A percentile compares a stretch with the other conserved stretches of the same genome.
Evolutionary conservation across 2,797 vertebrate genomes (phyloP).

Genomic region (Atherinosoma microstoma): DNA sequence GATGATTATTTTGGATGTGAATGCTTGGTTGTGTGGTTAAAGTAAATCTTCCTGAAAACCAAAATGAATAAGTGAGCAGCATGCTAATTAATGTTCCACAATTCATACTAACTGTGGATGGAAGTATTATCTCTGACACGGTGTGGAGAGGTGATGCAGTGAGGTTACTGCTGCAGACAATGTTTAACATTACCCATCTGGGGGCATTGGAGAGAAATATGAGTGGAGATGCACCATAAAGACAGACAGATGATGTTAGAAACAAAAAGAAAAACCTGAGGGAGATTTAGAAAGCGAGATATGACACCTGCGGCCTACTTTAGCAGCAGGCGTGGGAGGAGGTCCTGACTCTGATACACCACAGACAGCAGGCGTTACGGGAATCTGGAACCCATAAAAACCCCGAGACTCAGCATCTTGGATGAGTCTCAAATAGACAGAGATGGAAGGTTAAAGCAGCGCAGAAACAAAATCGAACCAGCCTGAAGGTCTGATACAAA

Average conservation of each 20-base stretch:
- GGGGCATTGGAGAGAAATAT: neutral
- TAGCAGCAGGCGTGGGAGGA: slow-evolving; percentile 45
- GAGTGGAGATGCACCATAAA: neutral
- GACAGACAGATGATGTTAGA: slow-evolving; percentile 1
- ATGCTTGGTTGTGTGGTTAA: slow-evolving; percentile 33
- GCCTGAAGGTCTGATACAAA: slow-evolving; percentile 45
- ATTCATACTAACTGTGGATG: neutral
- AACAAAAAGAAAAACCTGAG: neutral
- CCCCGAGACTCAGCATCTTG: slow-evolving; percentile 27
- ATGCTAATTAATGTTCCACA: slow-evolving; percentile 7
- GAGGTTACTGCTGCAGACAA: neutral
- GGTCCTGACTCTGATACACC: slow-evolving; percentile 49
- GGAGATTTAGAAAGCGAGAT: slow-evolving; percentile 20
- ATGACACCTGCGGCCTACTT: slow-evolving; percentile 29
- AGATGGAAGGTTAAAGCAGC: slow-evolving; percentile 59
- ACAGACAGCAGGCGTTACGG: slow-evolving; percentile 31
- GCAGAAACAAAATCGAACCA: slow-evolving; percentile 36
- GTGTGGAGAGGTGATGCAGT: slow-evolving; percentile 2
- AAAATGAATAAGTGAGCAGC: slow-evolving; percentile 7
- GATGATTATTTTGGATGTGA: slow-evolving; percentile 50
- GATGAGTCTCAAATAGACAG: slow-evolving; percentile 47
- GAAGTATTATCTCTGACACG: neutral
- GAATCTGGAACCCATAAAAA: slow-evolving; percentile 23
- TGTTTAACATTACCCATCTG: neutral
- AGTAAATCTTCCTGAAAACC: slow-evolving; percentile 7